These are phyloP conservation scores for Drosophila borealis DNA, from an alignment of 2,888 invertebrate species.

Conservation along the genomic window DNA sequence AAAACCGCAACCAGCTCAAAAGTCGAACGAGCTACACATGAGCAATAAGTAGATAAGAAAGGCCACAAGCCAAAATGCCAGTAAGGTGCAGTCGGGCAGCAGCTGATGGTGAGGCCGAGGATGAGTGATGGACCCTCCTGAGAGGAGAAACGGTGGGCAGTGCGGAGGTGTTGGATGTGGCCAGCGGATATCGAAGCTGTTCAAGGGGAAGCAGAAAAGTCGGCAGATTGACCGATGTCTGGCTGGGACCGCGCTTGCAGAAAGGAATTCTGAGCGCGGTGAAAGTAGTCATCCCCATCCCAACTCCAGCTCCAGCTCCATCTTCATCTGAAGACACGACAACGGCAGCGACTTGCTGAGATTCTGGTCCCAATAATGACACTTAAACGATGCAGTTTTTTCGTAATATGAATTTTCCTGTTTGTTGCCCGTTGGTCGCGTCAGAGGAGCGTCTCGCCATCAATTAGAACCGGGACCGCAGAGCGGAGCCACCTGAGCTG, in stretches of 20 bases:
- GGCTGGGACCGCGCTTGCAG: conserved; percentile 40
- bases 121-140: conserved; percentile 70
- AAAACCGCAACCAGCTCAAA: conserved; percentile 53
- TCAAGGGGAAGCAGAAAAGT: conserved; percentile 18
- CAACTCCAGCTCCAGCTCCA: conserved; percentile 35
- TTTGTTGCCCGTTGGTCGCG: conserved; percentile 56
- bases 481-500: conserved; percentile 66
- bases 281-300: conserved; percentile 73
- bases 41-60: conserved; percentile 56
- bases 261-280: conserved; percentile 72
- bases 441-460: conserved; percentile 62
- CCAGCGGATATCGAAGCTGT: conserved; percentile 66
- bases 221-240: conserved; percentile 71
- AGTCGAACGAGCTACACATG: conserved; percentile 39
- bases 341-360: conserved; percentile 70
- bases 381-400: conserved; percentile 79
- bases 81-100: conserved; percentile 49
- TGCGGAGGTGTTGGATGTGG: conserved; percentile 67
- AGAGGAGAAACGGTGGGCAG: conserved; percentile 45
- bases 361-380: conserved; percentile 79
- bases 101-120: conserved; percentile 28
- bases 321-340: conserved; percentile 48
- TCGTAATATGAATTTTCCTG: conserved; percentile 79
- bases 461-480: conserved; percentile 61
- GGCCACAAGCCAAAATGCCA: conserved; percentile 53